phyloP scores from a whole-genome alignment of 2,113 vertebrate genomes.

The Rhinoptilus africanus region DNA sequence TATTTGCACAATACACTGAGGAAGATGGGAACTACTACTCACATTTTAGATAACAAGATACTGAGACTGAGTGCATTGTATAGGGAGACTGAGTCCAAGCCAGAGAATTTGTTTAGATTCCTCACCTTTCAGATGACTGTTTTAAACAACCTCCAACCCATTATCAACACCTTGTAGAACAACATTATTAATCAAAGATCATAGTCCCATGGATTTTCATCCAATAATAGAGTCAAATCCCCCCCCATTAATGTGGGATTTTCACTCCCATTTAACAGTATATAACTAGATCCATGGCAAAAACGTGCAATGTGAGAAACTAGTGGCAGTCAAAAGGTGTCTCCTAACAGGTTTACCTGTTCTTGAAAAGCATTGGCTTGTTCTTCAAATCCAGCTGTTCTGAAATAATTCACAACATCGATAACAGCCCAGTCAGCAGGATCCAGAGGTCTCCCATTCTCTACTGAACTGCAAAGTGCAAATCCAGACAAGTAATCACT shows the following conservation, averaged over 20 bases:
- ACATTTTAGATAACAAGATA: neutral
- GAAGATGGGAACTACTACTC: neutral
- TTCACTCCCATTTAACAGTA: neutral
- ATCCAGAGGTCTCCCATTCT: conserved; percentile 90
- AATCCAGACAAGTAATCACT: conserved; percentile 39
- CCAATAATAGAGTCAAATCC: neutral
- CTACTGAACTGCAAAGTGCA: conserved; percentile 77
- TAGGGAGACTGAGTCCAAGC: neutral
- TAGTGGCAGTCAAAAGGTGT: neutral
- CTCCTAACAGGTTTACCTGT: conserved; percentile 81
- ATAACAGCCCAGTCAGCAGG: conserved; percentile 93
- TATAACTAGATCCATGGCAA: neutral
- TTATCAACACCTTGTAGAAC: neutral
- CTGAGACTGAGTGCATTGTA: neutral
- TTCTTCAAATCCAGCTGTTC: conserved; percentile 95
- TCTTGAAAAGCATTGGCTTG: conserved; percentile 95
- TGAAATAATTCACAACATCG: conserved; percentile 97
- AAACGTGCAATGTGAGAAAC: neutral
- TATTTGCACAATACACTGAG: neutral
- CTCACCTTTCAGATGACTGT: neutral
- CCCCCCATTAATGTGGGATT: neutral
- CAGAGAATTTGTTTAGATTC: neutral
- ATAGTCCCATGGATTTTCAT: neutral
- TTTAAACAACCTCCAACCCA: neutral
- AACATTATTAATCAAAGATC: neutral